Base-by-base conservation (phyloP, 2,888 invertebrate genomes). In the Heliconius cydno region DNA sequence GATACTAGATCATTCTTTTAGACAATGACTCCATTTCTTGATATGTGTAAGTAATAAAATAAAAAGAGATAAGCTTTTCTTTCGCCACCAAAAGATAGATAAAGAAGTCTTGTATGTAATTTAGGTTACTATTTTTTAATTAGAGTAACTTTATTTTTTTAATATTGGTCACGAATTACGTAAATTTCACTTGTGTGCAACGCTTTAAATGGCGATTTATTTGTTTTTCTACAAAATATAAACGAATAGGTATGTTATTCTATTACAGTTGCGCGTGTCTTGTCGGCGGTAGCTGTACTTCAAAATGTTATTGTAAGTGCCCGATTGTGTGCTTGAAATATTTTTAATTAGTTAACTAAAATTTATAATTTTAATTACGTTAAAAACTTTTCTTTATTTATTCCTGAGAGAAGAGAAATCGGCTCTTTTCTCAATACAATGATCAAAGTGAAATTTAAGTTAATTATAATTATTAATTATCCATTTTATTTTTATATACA, bases 221-320 rank as follows among this genome's bases (percentile, higher is more conserved):
- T 66, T 30, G 15, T 19, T 28, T 28, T 30, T 30, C 0, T 3
- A 67, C 34, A 10, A 22, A 30, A 34, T 67, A 67, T 22, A 67
- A 30, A 66, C 60, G 60, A 22, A 22, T 2, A 67, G 22, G 22
- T 67, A 2, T 6, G 6, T 38, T 22, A 41, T 13, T 38, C n/a
- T 41, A 15, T 70, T 25, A 10, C 67, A 70, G 70, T 70, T 41
- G 25, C 25, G 2, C 25, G 15, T 41, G 15, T 25, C 9, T 22
- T 41, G 41, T 41, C 41, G 41, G 25, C 7, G 25, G 7, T 13
- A 25, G n/a, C 68, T 68, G 68, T 41, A 41, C 38, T 38, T 68
- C n/a, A 68, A 52, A 72, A 72, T 72, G 52, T 30, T 72, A 30
- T 72, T 72, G 52, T 52, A 72, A 52, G 52, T 72, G 25, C 6